A percentile compares a stretch with the other conserved stretches of the same genome.
Evolutionary conservation across 2,888 invertebrate species (phyloP).

Genomic region (Cyrtodaria siliqua): DNA sequence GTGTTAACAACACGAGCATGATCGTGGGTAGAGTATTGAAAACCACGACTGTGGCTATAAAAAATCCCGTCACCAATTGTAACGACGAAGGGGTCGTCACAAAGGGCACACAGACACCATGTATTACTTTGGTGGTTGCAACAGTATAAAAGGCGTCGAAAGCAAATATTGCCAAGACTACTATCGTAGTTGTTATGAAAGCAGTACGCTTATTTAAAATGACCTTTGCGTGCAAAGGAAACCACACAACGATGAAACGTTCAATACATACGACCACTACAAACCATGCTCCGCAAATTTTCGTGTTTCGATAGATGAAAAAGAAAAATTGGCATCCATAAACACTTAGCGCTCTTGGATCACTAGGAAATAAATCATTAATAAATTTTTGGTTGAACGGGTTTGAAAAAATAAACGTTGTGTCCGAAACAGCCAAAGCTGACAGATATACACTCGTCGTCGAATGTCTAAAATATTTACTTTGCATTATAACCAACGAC

Average conservation of each 20-base stretch:
- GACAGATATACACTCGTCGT: constrained; percentile 57
- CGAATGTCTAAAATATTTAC: constrained; percentile 39
- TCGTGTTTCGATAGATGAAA: constrained; percentile 58
- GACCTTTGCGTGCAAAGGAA: constrained; percentile 56
- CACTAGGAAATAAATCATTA: constrained; percentile 45
- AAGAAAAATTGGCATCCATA: constrained; percentile 67
- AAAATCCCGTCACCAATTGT: constrained; percentile 30
- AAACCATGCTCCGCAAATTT: constrained; percentile 69
- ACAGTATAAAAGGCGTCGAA: constrained; percentile 63
- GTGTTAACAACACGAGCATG: constrained; percentile 61
- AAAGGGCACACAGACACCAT: constrained; percentile 42
- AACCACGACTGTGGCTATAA: constrained; percentile 54
- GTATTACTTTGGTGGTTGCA: constrained; percentile 47
- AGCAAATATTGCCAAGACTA: constrained; percentile 13
- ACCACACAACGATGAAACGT: constrained; percentile 68
- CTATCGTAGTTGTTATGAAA: constrained; percentile 6
- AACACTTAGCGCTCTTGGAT: constrained; percentile 57
- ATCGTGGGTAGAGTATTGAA: constrained; percentile 61
- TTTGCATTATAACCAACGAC: constrained; percentile 60
- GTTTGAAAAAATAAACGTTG: constrained; percentile 53
- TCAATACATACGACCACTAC: constrained; percentile 67
- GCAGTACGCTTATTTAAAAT: constrained; percentile 52
- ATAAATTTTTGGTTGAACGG: constrained; percentile 66
- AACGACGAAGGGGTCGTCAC: constrained; percentile 13
- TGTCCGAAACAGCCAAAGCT: constrained; percentile 66